These are phyloP conservation scores for Dyspetes luteomarginatus DNA, from an alignment of 2,888 invertebrate species.

Conservation along the genomic window DNA sequence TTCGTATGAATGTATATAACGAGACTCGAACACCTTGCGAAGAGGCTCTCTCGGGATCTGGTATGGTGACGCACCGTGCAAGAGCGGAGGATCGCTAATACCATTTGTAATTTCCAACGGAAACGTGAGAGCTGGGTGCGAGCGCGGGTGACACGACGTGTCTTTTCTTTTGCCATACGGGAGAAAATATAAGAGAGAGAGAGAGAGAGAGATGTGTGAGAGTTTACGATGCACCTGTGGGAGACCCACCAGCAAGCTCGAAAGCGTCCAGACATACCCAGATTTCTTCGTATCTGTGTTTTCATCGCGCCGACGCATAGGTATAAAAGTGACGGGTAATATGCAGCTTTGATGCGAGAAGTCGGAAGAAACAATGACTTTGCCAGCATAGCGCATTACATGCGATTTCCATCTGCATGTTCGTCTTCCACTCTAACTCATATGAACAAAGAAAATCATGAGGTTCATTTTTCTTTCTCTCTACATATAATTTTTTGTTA, in stretches of 20 bases:
- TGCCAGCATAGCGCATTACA: neutral
- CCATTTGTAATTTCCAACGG: slow-evolving; percentile 65
- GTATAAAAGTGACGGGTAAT: slow-evolving; percentile 45
- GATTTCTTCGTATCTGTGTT: neutral
- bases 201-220: slow-evolving; percentile 20
- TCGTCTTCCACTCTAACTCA: neutral
- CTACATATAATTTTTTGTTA: no score
- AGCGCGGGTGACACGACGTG: slow-evolving; percentile 30
- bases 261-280: slow-evolving; percentile 1
- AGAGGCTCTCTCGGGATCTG: slow-evolving; percentile 29
- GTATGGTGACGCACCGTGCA: slow-evolving; percentile 42
- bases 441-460: neutral
- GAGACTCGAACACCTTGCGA: slow-evolving; percentile 33
- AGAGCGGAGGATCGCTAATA: slow-evolving; percentile 10
- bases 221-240: slow-evolving; percentile 60
- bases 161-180: slow-evolving; percentile 21
- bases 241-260: slow-evolving; percentile 23
- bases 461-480: neutral
- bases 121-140: slow-evolving; percentile 47
- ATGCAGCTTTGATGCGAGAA: slow-evolving; percentile 47
- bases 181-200: slow-evolving; percentile 1
- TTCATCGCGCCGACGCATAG: slow-evolving; percentile 2
- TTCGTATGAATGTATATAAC: slow-evolving; percentile 4
- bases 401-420: neutral
- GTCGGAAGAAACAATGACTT: slow-evolving; percentile 46